A percentile compares a stretch with the other conserved stretches of the same genome.
Conservation (phyloP, 2,113 vertebrate species). For the Brachyhypopomus occidentalis region DNA sequence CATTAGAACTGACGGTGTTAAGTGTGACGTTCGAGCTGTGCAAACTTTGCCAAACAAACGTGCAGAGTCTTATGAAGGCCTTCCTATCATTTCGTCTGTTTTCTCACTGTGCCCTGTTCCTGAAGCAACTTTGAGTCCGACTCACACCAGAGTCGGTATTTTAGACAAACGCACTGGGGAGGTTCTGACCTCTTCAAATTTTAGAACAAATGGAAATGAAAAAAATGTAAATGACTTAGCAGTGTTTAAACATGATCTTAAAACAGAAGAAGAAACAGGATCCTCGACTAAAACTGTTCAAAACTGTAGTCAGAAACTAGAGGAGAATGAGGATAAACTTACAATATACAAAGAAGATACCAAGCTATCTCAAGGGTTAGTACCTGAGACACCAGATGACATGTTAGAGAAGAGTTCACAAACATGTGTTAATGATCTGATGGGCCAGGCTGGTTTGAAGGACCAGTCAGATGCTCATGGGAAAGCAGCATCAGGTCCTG, state of each 20-base stretch:
- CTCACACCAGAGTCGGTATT: constrained; percentile 65
- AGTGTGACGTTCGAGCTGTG: constrained; percentile 43
- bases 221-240: background rate
- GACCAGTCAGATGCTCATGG: too few relatives aligned
- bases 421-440: background rate
- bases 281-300: background rate
- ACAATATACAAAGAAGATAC: background rate
- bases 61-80: constrained; percentile 59
- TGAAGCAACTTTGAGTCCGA: constrained; percentile 70
- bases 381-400: background rate
- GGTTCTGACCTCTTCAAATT: background rate
- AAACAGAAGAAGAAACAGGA: constrained; percentile 37
- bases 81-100: constrained; percentile 92
- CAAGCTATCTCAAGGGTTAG: background rate
- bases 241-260: constrained; percentile 28
- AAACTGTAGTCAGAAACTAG: background rate
- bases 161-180: background rate
- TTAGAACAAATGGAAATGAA: background rate
- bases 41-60: constrained; percentile 28
- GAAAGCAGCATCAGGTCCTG: background rate
- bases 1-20: background rate
- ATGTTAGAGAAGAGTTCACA: background rate
- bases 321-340: background rate
- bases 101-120: constrained; percentile 88
- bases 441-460: background rate